These are phyloP conservation scores for Sardina pilchardus DNA, from an alignment of 2,113 vertebrate species.

Conservation along the genomic window DNA sequence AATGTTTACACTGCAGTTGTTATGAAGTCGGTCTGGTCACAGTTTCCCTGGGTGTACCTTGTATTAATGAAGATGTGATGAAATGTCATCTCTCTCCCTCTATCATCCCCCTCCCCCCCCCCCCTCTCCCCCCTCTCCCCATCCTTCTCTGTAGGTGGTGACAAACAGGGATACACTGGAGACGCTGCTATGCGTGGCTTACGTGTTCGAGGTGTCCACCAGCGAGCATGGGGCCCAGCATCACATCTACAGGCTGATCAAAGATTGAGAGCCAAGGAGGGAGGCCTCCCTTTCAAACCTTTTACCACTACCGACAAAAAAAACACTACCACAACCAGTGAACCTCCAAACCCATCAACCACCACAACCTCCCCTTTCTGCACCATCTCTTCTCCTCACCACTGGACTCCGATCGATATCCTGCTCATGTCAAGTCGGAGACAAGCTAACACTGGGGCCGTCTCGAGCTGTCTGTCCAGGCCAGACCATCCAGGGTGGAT, in stretches of 20 bases:
- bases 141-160: constrained; percentile 79
- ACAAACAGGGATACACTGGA: constrained; percentile 94
- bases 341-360: constrained; percentile 37
- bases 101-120: constrained; percentile 21
- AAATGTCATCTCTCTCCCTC: background rate
- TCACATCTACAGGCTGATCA: constrained; percentile 94
- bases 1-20: background rate
- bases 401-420: constrained; percentile 47
- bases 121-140: background rate
- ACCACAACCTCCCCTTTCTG: constrained; percentile 33
- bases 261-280: constrained; percentile 78
- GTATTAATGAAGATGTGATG: background rate
- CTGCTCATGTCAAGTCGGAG: constrained; percentile 21
- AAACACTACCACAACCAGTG: constrained; percentile 36
- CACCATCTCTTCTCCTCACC: background rate
- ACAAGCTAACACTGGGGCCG: constrained; percentile 42
- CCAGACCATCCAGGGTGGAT: background rate
- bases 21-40: background rate
- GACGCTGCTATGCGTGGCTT: constrained; percentile 89
- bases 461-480: constrained; percentile 15
- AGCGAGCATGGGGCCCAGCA: constrained; percentile 92
- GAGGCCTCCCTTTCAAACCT: constrained; percentile 37
- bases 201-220: constrained; percentile 92
- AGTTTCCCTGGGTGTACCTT: background rate
- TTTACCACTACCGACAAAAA: constrained; percentile 47